Percentiles rank a stretch among this genome's conserved stretches.
These are phyloP conservation scores for Campylorhamphus procurvoides DNA, from an alignment of 2,113 vertebrate genomes.

Conservation along the genomic window DNA sequence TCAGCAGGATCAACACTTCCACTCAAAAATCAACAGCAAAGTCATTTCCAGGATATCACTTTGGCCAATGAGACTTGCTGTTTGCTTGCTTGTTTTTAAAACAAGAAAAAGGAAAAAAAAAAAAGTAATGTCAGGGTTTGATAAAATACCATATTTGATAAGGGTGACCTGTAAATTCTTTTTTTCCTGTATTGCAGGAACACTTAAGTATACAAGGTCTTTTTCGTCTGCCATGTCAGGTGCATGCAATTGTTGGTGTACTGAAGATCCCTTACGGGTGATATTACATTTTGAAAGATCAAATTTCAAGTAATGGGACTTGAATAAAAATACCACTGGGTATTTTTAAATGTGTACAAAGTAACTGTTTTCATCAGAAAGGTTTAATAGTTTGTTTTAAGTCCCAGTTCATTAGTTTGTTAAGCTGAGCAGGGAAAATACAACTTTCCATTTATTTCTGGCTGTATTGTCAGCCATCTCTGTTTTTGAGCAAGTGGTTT, in stretches of 20 bases:
- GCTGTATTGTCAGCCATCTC: neutral
- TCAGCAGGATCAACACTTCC: neutral
- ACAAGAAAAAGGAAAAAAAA: too few relatives aligned
- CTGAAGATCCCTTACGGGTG: neutral
- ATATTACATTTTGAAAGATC: neutral
- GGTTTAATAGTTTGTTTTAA: slow-evolving; percentile 10
- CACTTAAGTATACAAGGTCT: neutral
- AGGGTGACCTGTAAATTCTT: neutral
- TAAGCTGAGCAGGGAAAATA: neutral
- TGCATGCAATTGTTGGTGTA: neutral
- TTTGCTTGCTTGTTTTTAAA: neutral
- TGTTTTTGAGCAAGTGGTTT: neutral
- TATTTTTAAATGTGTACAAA: neutral
- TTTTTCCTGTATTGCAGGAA: neutral
- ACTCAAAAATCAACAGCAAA: neutral
- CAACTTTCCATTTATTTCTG: neutral
- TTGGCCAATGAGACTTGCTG: neutral
- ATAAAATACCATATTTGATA: neutral
- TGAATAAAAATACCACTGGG: neutral
- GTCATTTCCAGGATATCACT: neutral
- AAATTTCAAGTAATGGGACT: neutral
- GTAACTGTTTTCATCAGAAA: neutral
- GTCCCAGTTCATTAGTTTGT: neutral
- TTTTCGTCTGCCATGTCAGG: neutral
- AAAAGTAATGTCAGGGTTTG: neutral